Percentiles rank a stretch among this genome's conserved stretches.
Evolutionary conservation across 2,888 invertebrate genomes (phyloP).

Genomic region (Slavum lentiscoides): DNA sequence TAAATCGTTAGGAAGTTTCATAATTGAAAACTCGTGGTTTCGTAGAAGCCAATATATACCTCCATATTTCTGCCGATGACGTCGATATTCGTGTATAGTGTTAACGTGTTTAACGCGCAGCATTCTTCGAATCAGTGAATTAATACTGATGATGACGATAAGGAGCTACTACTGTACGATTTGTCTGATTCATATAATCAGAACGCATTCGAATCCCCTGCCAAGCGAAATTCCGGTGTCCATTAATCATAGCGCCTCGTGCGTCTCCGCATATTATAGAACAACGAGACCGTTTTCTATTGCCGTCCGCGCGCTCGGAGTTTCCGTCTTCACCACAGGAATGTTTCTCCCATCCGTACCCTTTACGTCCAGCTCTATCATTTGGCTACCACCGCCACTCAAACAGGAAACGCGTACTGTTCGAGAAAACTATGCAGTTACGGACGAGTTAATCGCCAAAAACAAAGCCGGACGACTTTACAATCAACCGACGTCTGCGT

Average conservation of each 20-base stretch:
- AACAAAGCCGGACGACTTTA: neutral
- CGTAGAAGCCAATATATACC: no score
- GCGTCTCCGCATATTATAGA: slow-evolving; percentile 7
- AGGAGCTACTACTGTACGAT: neutral
- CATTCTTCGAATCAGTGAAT: no score
- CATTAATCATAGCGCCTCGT: slow-evolving; percentile 30
- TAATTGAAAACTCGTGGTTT: no score
- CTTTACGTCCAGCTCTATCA: neutral
- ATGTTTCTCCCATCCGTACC: neutral
- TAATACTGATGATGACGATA: neutral
- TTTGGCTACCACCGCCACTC: neutral
- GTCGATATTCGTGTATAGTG: no score
- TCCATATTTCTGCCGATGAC: no score
- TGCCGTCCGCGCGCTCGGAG: slow-evolving; percentile 1
- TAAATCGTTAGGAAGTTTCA: no score
- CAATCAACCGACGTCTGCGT: neutral
- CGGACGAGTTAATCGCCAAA: slow-evolving; percentile 22
- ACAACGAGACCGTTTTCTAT: slow-evolving; percentile 32
- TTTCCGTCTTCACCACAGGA: slow-evolving; percentile 15
- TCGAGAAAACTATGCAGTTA: slow-evolving; percentile 12
- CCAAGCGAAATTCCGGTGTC: neutral
- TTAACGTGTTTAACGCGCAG: no score
- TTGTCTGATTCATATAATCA: slow-evolving; percentile 14
- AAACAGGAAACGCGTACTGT: slow-evolving; percentile 27
- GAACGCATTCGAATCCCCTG: neutral